Conservation (phyloP, 2,113 vertebrate genomes). For the Pelmatolapia mariae region DNA sequence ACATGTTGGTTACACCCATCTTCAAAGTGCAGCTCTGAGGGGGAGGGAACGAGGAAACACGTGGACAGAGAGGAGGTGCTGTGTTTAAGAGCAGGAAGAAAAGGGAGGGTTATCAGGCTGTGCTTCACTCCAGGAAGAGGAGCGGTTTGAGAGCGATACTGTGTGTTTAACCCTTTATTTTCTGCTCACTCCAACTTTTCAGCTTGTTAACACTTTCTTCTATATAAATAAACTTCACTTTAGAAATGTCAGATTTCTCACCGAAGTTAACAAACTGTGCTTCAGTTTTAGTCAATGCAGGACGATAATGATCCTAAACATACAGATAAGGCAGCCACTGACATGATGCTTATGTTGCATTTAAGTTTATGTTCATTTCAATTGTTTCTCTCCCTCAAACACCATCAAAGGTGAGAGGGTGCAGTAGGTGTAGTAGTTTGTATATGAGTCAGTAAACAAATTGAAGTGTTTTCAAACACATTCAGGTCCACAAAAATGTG, state of each 20-base stretch:
- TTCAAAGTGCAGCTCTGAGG: too few relatives aligned
- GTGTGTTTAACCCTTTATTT: neutral
- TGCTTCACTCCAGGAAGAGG: too few relatives aligned
- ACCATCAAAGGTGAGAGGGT: neutral
- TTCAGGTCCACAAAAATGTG: neutral
- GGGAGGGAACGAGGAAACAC: too few relatives aligned
- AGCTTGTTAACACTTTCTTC: neutral
- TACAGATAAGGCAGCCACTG: neutral
- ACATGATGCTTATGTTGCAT: too few relatives aligned
- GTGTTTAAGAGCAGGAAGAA: too few relatives aligned
- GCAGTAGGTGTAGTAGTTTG: neutral
- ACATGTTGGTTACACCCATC: too few relatives aligned
- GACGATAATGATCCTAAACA: neutral
- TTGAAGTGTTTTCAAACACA: rapidly evolving
- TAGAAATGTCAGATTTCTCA: neutral
- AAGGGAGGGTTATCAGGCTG: too few relatives aligned
- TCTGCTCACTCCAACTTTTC: rapidly evolving
- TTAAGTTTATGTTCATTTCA: neutral
- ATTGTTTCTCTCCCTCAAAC: neutral
- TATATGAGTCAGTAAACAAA: neutral
- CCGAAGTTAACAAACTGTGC: rapidly evolving
- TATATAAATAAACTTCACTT: neutral
- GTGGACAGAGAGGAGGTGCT: too few relatives aligned
- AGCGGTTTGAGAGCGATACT: too few relatives aligned
- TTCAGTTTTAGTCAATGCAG: neutral